phyloP scores from a whole-genome alignment of 2,797 vertebrate species.

The Sarcophilus harrisii region DNA sequence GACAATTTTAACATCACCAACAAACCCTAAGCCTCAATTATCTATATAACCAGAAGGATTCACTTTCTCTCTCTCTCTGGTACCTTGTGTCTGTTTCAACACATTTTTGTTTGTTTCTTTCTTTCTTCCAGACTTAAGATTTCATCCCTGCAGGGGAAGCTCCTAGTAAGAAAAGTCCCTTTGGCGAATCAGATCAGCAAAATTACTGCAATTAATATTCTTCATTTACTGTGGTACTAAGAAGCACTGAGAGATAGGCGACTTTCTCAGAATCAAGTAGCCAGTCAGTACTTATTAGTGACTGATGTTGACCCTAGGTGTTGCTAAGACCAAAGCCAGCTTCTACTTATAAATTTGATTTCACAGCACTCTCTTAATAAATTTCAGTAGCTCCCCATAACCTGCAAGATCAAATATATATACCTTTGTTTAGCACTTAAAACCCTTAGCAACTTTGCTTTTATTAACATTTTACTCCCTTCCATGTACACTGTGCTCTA shows the following conservation, averaged over 20 bases:
- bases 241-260: background rate
- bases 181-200: background rate
- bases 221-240: background rate
- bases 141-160: background rate
- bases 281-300: background rate
- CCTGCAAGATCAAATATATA: background rate
- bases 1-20: background rate
- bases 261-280: background rate
- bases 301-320: background rate
- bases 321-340: background rate
- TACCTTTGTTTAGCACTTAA: background rate
- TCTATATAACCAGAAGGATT: background rate
- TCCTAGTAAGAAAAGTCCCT: background rate
- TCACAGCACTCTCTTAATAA: background rate
- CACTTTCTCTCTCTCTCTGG: background rate
- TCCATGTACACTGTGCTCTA: background rate
- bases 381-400: background rate
- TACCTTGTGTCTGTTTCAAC: background rate
- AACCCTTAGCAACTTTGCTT: background rate
- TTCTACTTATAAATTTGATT: background rate
- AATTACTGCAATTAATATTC: background rate
- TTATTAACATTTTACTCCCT: background rate
- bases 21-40: background rate
- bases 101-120: background rate
- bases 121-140: background rate